phyloP scores from a whole-genome alignment of 2,888 invertebrate genomes.

The Serripes groenlandicus region DNA sequence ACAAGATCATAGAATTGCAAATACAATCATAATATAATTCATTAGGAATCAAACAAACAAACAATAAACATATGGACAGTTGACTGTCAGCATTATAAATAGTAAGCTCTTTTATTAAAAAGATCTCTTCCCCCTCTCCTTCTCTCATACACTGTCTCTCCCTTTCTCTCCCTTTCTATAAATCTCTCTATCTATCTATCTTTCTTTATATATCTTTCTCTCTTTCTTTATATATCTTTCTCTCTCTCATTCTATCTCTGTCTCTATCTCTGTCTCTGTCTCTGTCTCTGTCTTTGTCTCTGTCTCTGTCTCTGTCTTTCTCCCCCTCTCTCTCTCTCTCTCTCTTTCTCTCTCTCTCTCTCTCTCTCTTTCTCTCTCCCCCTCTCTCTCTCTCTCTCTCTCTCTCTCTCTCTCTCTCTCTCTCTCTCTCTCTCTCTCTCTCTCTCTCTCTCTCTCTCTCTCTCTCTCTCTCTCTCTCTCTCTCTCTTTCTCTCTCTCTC shows the following conservation, averaged over 20 bases:
- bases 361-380: not conserved
- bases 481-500: conserved; percentile 5
- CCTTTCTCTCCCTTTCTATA: no score
- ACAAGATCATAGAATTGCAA: no score
- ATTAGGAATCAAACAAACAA: no score
- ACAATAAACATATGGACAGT: no score
- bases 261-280: not conserved
- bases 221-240: not conserved
- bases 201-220: not conserved
- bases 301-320: not conserved
- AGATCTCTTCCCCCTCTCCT: no score
- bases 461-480: conserved; percentile 25
- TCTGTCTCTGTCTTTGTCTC: not conserved
- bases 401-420: conserved; percentile 14
- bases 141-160: no score
- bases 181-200: no score
- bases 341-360: not conserved
- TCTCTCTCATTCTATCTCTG: not conserved
- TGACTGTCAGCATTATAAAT: no score
- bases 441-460: conserved; percentile 27
- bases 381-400: conserved; percentile 5
- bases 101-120: no score
- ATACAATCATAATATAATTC: no score
- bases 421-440: conserved; percentile 22
- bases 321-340: not conserved